Evolutionary conservation across 2,888 invertebrate genomes (phyloP).

Genomic region (Blastobasis lacticolella): DNA sequence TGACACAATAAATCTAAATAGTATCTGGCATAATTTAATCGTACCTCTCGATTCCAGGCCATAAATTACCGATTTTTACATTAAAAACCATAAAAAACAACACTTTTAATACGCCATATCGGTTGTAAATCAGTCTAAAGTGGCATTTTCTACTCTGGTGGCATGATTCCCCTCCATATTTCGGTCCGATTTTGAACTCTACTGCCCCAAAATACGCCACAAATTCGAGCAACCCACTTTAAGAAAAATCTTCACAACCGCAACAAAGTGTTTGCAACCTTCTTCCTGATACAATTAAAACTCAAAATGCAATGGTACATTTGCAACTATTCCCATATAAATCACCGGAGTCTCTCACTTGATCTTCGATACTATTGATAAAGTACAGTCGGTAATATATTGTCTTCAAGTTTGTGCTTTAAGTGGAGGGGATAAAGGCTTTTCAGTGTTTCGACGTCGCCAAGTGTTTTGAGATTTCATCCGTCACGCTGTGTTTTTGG

Average conservation of each 20-base stretch:
- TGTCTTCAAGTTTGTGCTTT: slow-evolving; percentile 3
- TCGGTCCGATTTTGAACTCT: neutral
- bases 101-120: slow-evolving; percentile 70
- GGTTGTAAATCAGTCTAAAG: slow-evolving; percentile 67
- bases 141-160: slow-evolving; percentile 69
- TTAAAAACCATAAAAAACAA: slow-evolving; percentile 61
- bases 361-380: slow-evolving; percentile 50
- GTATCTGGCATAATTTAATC: slow-evolving; percentile 69
- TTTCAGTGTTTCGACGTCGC: neutral
- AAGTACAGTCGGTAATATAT: slow-evolving; percentile 10
- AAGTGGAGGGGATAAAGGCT: no score
- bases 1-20: slow-evolving; percentile 55
- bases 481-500: slow-evolving; percentile 26
- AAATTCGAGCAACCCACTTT: no score
- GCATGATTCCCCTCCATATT: slow-evolving; percentile 21
- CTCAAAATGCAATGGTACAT: no score
- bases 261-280: no score
- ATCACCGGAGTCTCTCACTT: slow-evolving; percentile 35
- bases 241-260: no score
- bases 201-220: no score
- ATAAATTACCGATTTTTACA: slow-evolving; percentile 73
- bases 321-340: slow-evolving; percentile 40
- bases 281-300: no score
- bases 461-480: slow-evolving; percentile 34
- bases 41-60: slow-evolving; percentile 67